These are phyloP conservation scores for Falco berigora DNA, from an alignment of 2,797 vertebrate genomes.

Conservation along the genomic window DNA sequence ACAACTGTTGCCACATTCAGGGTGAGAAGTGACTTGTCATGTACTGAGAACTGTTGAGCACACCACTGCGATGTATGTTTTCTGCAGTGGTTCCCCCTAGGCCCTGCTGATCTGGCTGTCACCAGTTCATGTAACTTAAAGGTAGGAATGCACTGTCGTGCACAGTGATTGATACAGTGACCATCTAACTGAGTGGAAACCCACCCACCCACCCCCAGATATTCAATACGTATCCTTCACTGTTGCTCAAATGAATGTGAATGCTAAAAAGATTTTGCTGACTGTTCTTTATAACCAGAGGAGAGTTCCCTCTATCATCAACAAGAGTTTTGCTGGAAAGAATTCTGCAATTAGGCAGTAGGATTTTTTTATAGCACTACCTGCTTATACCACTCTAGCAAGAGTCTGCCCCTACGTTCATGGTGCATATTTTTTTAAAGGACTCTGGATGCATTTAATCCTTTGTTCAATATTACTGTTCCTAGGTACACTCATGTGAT, in stretches of 20 bases:
- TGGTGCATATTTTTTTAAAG: not conserved
- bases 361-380: not conserved
- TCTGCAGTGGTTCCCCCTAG: not conserved
- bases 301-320: not conserved
- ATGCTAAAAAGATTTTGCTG: not conserved
- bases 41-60: accelerated
- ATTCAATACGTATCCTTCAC: not conserved
- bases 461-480: not conserved
- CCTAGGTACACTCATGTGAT: accelerated
- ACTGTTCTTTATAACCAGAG: not conserved
- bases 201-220: not conserved
- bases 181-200: not conserved
- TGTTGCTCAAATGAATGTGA: not conserved
- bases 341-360: not conserved
- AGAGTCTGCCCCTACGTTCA: not conserved
- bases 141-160: not conserved
- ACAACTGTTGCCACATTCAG: not conserved
- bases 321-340: not conserved
- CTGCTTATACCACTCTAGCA: not conserved
- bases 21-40: not conserved
- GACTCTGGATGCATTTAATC: not conserved
- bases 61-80: accelerated
- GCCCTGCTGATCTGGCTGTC: not conserved
- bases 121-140: not conserved
- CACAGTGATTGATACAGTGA: not conserved